Base-by-base conservation (phyloP, 2,888 invertebrate species). In the Mesodorylaimus sp. region DNA sequence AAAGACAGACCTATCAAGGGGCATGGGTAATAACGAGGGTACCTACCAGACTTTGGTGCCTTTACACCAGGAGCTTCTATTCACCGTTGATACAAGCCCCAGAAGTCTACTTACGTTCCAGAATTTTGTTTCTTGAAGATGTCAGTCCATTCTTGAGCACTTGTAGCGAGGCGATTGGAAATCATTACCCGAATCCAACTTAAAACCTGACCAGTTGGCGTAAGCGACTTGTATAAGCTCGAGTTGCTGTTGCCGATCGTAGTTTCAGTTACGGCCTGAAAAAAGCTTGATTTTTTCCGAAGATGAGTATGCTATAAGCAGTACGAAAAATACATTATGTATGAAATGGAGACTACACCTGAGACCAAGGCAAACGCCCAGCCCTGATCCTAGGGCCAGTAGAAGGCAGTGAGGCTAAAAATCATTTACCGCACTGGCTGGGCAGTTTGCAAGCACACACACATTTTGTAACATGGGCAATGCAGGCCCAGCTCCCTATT, bases 141-240 rank as follows among this genome's bases (percentile, higher is more conserved):
- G 39, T 75, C 72, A 0, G 79, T 77, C 88, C 88, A 89, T 2
- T 77, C 73, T 50, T 75, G 72, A 1, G 80, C 80, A 59, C 76
- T 77, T 5, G 71, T 71, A 0, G 86, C 78, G 47, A 89, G 69
- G 54, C 83, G 78, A 68, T 85, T 88, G 7, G 88, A 82, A 1
- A 83, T 79, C 73, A 83, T 77, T 16, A 81, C 75, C 2, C 87
- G 75, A 0, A 82, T 78, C 47, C 82, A 81, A 52, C 83, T 74
- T 45, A 81, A 76, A 1, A 66, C 63, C 44, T 56, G 59, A 51
- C 76, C 74, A 37, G 73, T 72, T 10, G 80, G 74, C 56, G 77
- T 74, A 36, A 83, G 75, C 50, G 76, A 73, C 55, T 76, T 74
- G 79, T 80, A 83, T 2, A 82, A 69, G 32, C 75, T 74, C 13